These are phyloP conservation scores for Hypomecis atomaria DNA, from an alignment of 2,888 invertebrate genomes.

Conservation along the genomic window DNA sequence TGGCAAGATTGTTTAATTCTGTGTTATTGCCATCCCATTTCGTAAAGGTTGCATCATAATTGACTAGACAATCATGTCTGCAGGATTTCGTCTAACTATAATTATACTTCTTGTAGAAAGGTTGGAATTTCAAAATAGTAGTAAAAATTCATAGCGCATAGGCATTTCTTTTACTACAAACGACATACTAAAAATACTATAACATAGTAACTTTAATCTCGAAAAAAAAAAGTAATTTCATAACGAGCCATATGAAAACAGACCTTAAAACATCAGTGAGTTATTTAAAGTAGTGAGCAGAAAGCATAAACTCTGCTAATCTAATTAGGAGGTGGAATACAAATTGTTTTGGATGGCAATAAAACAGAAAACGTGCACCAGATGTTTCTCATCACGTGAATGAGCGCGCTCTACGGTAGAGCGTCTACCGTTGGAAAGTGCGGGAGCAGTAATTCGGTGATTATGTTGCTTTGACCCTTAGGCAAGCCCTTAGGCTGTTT, in stretches of 20 bases:
- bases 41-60: too few relatives aligned
- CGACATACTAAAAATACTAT: too few relatives aligned
- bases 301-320: conserved; percentile 18
- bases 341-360: conserved; percentile 21
- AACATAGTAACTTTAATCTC: too few relatives aligned
- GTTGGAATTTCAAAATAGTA: too few relatives aligned
- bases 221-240: not conserved
- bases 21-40: too few relatives aligned
- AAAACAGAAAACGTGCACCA: conserved; percentile 22
- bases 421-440: conserved; percentile 14
- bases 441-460: conserved; percentile 17
- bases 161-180: too few relatives aligned
- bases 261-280: conserved; percentile 1
- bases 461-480: conserved; percentile 4
- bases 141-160: too few relatives aligned
- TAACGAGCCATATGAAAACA: not conserved
- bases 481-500: not conserved
- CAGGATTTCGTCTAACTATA: too few relatives aligned
- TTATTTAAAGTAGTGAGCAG: conserved; percentile 11
- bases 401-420: conserved; percentile 43
- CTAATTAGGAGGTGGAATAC: conserved; percentile 17
- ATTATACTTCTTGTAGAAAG: too few relatives aligned
- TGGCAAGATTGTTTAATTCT: too few relatives aligned
- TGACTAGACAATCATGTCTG: too few relatives aligned
- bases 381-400: conserved; percentile 24